Evolutionary conservation across 2,888 invertebrate genomes (phyloP).

Genomic region (Copidosoma aretas): DNA sequence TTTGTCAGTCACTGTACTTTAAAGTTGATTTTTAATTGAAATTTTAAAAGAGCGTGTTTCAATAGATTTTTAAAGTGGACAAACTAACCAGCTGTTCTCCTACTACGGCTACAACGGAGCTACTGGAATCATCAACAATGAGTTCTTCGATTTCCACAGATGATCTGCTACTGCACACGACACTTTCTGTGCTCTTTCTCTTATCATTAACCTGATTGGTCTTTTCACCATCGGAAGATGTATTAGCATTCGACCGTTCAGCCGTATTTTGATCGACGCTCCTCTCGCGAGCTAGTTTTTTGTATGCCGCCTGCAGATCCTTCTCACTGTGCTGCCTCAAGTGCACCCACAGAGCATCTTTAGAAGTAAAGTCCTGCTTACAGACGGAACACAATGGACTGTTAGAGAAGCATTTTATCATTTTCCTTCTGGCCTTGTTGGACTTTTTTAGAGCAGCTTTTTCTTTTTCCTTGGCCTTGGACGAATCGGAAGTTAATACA

Average conservation of each 20-base stretch:
- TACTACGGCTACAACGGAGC: not conserved
- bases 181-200: conserved; percentile 31
- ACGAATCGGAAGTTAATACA: not conserved
- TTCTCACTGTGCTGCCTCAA: conserved; percentile 50
- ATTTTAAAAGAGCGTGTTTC: not conserved
- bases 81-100: conserved; percentile 13
- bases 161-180: not conserved
- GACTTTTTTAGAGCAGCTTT: not conserved
- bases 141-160: not conserved
- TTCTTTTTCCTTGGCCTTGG: conserved; percentile 2
- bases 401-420: not conserved
- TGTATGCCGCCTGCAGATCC: conserved; percentile 50
- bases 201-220: conserved; percentile 14
- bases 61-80: not conserved
- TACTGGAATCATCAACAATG: not conserved
- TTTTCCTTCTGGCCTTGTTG: conserved; percentile 6
- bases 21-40: not conserved
- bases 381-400: conserved; percentile 50
- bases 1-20: not conserved
- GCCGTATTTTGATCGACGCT: not conserved
- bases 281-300: not conserved
- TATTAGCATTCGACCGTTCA: too few species aligned
- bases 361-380: conserved; percentile 42
- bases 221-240: conserved; percentile 18
- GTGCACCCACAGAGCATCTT: conserved; percentile 48